These are phyloP conservation scores for Bombus sibiricus DNA, from an alignment of 1,140 invertebrate species.

Conservation along the genomic window DNA sequence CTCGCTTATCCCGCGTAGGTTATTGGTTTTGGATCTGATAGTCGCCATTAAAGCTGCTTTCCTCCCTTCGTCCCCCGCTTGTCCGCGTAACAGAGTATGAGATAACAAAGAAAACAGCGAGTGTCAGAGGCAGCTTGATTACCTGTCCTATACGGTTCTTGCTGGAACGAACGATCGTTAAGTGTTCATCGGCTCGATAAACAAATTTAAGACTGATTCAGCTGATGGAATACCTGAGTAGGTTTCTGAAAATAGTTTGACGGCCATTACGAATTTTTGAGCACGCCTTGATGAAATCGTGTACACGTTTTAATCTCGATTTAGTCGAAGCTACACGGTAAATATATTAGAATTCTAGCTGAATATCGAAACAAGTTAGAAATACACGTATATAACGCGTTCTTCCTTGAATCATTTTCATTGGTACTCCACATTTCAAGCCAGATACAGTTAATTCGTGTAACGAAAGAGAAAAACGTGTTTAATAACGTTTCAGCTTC, in stretches of 20 bases:
- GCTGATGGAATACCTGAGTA: no score
- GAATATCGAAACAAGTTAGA: no score
- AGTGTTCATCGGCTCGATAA: slow-evolving; percentile 26
- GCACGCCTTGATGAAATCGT: no score
- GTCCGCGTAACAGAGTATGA: slow-evolving; percentile 56
- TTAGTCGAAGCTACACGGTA: no score
- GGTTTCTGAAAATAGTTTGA: no score
- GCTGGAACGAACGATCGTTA: slow-evolving; percentile 43
- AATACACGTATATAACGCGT: no score
- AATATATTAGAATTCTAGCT: no score
- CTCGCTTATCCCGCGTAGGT: slow-evolving; percentile 62
- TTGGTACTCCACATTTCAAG: neutral
- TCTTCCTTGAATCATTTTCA: neutral
- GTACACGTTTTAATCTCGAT: no score
- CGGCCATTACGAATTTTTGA: neutral
- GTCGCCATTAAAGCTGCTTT: slow-evolving; percentile 63
- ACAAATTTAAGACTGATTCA: neutral
- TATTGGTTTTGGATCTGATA: slow-evolving; percentile 72
- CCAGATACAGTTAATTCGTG: no score
- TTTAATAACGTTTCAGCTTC: no score
- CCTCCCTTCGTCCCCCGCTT: slow-evolving; percentile 55
- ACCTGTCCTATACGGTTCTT: slow-evolving; percentile 28
- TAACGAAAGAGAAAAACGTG: no score
- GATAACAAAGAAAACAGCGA: slow-evolving; percentile 62
- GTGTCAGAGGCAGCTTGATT: slow-evolving; percentile 55